Percentiles rank a stretch among this genome's conserved stretches.
Evolutionary conservation across 1,140 invertebrate species (phyloP).

Genomic region (Drosophila obscura): DNA sequence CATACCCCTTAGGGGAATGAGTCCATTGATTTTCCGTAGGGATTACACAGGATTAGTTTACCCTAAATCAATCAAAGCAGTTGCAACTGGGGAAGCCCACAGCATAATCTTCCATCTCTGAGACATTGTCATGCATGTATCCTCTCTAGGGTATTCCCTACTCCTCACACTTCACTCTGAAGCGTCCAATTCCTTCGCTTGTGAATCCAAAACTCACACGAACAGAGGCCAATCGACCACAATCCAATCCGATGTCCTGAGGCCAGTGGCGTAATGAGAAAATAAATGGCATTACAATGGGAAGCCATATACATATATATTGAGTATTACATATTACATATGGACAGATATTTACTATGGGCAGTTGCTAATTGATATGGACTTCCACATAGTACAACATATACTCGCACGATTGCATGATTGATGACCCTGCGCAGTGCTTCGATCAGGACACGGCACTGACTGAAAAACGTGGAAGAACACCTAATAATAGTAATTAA

Average conservation of each 20-base stretch:
- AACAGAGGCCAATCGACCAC: constrained; percentile 28
- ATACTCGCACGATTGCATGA: constrained; percentile 24
- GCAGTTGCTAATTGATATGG: constrained; percentile 47
- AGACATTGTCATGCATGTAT: too few species aligned
- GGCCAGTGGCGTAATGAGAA: constrained; percentile 42
- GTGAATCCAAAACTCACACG: constrained; percentile 34
- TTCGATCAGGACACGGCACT: constrained; percentile 22
- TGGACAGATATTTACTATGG: constrained; percentile 30
- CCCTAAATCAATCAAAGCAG: neutral
- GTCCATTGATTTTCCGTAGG: neutral
- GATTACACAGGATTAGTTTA: too few species aligned
- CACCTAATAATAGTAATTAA: constrained; percentile 71
- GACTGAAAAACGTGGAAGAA: constrained; percentile 18
- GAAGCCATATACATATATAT: constrained; percentile 10
- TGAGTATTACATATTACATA: neutral
- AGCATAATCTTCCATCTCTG: too few species aligned
- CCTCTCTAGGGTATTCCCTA: too few species aligned
- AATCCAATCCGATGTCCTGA: constrained; percentile 5
- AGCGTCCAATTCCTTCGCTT: neutral
- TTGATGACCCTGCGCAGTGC: constrained; percentile 51
- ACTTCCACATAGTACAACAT: neutral
- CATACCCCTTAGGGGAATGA: neutral
- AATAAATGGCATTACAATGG: constrained; percentile 32
- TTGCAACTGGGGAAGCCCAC: too few species aligned
- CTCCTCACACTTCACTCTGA: too few species aligned